Percentiles rank a stretch among this genome's conserved stretches.
Conservation (phyloP, 2,888 invertebrate genomes). For the Pollenia griseotomentosa region DNA sequence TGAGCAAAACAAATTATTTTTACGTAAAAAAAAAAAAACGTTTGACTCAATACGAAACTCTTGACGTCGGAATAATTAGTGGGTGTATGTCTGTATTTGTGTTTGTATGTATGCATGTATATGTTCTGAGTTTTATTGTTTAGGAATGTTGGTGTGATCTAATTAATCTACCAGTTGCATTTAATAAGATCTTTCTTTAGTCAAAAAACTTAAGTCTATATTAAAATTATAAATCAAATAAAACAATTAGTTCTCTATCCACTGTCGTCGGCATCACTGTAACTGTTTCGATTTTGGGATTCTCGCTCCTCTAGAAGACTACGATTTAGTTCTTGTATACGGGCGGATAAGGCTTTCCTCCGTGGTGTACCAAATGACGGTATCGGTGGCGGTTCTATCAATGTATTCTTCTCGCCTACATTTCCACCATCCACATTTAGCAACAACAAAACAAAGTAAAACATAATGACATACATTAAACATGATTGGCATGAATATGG, state of each 20-base stretch:
- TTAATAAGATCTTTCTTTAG: constrained; percentile 6
- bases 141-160: not conserved
- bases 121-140: not conserved
- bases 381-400: constrained; percentile 89
- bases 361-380: constrained; percentile 83
- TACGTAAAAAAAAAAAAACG: not conserved
- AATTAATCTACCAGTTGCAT: constrained; percentile 2
- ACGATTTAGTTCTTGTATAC: constrained; percentile 84
- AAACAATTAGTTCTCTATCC: constrained; percentile 76
- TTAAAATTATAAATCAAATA: constrained; percentile 45
- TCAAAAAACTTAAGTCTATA: constrained; percentile 41
- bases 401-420: constrained; percentile 93
- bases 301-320: constrained; percentile 83
- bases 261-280: constrained; percentile 83
- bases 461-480: constrained; percentile 27
- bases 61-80: not conserved
- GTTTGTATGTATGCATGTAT: not conserved
- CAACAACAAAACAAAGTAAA: constrained; percentile 61
- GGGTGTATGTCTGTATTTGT: not conserved
- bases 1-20: no score
- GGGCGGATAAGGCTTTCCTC: constrained; percentile 83
- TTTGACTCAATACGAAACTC: not conserved
- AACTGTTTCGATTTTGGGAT: constrained; percentile 82
- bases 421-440: constrained; percentile 59
- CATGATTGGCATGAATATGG: constrained; percentile 38